Evolutionary conservation across 2,797 vertebrate genomes (phyloP).

Genomic region (Arnoldichthys spilopterus): DNA sequence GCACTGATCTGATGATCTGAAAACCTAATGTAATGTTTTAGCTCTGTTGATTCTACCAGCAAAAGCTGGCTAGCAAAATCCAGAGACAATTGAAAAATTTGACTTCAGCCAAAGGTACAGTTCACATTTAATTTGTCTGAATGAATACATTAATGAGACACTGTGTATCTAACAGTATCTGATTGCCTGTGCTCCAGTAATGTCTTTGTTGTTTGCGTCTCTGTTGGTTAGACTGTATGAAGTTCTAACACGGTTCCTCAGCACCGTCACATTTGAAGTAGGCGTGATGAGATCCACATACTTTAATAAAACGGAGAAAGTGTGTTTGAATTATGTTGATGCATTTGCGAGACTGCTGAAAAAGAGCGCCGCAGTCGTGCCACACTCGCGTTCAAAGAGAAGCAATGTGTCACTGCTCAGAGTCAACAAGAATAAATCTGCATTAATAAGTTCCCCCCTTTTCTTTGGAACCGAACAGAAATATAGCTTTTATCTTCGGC

Average conservation of each 20-base stretch:
- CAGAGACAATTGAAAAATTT: not conserved
- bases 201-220: not conserved
- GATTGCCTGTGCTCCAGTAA: not conserved
- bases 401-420: slow-evolving; percentile 31
- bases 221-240: slow-evolving; percentile 11
- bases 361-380: slow-evolving; percentile 25
- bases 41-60: not conserved
- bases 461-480: slow-evolving; percentile 13
- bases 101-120: slow-evolving; percentile 3
- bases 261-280: slow-evolving; percentile 1
- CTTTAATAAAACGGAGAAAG: slow-evolving; percentile 27
- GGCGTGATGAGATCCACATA: not conserved
- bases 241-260: slow-evolving; percentile 4
- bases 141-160: not conserved
- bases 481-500: slow-evolving; percentile 53
- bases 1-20: not conserved
- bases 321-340: slow-evolving; percentile 39
- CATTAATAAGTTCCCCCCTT: slow-evolving; percentile 55
- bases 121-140: not conserved
- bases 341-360: slow-evolving; percentile 27
- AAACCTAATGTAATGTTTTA: not conserved
- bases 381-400: slow-evolving; percentile 29
- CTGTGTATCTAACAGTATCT: not conserved
- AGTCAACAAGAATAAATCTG: slow-evolving; percentile 63
- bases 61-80: not conserved